Conservation (phyloP, 2,888 invertebrate species). For the Nephrotoma flavescens region DNA sequence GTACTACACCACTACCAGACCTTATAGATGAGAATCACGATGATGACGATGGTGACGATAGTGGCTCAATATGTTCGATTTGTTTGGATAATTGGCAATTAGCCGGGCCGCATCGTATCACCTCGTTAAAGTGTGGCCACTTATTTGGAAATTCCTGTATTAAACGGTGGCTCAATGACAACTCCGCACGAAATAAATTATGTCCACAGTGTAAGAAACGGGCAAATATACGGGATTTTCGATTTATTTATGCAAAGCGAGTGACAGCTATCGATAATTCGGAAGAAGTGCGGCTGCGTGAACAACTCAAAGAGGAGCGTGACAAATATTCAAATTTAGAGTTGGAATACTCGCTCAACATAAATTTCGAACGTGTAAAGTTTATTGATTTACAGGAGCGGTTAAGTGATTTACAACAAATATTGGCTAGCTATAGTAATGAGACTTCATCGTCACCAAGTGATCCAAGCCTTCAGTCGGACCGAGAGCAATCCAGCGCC, state of each 20-base stretch:
- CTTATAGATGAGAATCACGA: slow-evolving; percentile 13
- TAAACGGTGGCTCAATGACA: slow-evolving; percentile 29
- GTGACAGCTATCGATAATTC: slow-evolving; percentile 62
- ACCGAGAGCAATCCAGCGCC: too few relatives aligned
- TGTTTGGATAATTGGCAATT: slow-evolving; percentile 82
- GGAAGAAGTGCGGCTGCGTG: slow-evolving; percentile 51
- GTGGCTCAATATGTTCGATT: slow-evolving; percentile 67
- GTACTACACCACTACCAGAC: not conserved
- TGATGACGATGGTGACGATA: slow-evolving; percentile 36
- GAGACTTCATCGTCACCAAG: too few relatives aligned
- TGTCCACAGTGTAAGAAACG: slow-evolving; percentile 84
- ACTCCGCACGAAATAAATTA: slow-evolving; percentile 26
- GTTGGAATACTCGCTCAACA: slow-evolving; percentile 42
- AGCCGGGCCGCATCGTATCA: slow-evolving; percentile 70
- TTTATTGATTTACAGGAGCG: slow-evolving; percentile 18
- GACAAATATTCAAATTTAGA: slow-evolving; percentile 42
- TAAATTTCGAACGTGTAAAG: slow-evolving; percentile 30
- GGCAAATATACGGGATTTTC: slow-evolving; percentile 50
- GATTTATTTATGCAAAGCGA: slow-evolving; percentile 65
- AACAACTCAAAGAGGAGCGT: slow-evolving; percentile 42
- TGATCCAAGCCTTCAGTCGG: too few relatives aligned
- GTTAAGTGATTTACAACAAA: slow-evolving; percentile 20
- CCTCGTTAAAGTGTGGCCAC: slow-evolving; percentile 85
- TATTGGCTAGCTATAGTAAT: too few relatives aligned
- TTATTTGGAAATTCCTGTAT: slow-evolving; percentile 70